Base-by-base conservation (phyloP, 1,140 invertebrate species). In the Drosophila nasuta region DNA sequence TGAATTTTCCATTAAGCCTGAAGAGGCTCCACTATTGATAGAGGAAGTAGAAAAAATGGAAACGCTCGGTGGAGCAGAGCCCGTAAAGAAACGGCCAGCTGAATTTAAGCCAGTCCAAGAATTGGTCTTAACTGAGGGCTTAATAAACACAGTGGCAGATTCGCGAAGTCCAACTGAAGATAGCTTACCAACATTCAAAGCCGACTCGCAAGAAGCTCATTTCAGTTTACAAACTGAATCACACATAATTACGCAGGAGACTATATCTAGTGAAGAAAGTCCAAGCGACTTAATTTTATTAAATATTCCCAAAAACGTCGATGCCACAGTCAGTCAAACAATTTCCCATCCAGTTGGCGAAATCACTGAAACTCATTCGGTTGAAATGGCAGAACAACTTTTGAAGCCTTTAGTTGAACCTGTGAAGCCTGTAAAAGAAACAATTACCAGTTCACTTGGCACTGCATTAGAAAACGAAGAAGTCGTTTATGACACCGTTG, bases 11-110 rank as follows among this genome's bases (percentile, higher is more conserved):
- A 5, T 91, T 1, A 79, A 74, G 2, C 8, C 79, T 0, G 48
- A 89, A 41, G 58, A 65, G 1, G 13, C 57, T 5, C 38, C 75
- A 15, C 94, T 52, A 94, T 94, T 75, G 95, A 96, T 93, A 93
- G 94, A 86, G 95, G 96, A 94, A 95, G 95, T 13, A 81, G 93
- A 58, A 35, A 11, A 73, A 13, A 62, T 81, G 25, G 83, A 88
- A 1, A 56, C 70, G 6, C 11, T 83, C 0, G 13, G 35, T 6
- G 49, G 3, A 5, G 33, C 45, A 3, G 51, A 73, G 13, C 13
- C 54, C 3, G 1, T 35, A 15, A 59, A 30, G 7, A 11, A 17
- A 7, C 67, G 25, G 0, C n/a, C 41, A 10, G 41, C 30, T 3
- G 60, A 87, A 33, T 28, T 17, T 0, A 67, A 81, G 28, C 78